Evolutionary conservation across 1,140 invertebrate species (phyloP).

Genomic region (Lepidurus couesii): DNA sequence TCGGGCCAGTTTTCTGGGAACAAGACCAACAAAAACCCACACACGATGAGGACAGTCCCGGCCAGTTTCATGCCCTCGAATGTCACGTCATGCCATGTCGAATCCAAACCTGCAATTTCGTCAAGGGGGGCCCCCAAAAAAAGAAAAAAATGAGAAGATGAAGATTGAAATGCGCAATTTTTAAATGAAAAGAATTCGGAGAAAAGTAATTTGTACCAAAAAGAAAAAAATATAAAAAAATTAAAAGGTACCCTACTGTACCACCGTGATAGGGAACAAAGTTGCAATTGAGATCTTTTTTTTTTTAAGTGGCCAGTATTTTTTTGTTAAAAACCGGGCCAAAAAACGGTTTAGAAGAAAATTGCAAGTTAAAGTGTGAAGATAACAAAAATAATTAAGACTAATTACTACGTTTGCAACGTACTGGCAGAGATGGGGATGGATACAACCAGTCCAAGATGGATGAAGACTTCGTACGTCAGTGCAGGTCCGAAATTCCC

Average conservation of each 20-base stretch:
- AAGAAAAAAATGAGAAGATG: slow-evolving; percentile 37
- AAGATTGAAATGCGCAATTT: slow-evolving; percentile 30
- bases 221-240: background rate
- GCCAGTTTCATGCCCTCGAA: slow-evolving; percentile 92
- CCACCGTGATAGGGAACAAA: no score
- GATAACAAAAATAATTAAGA: background rate
- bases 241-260: no score
- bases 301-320: no score
- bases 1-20: slow-evolving; percentile 94
- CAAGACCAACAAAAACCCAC: slow-evolving; percentile 88
- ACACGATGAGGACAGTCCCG: slow-evolving; percentile 80
- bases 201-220: slow-evolving; percentile 31
- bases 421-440: slow-evolving; percentile 87
- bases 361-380: no score
- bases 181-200: slow-evolving; percentile 27
- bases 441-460: slow-evolving; percentile 80
- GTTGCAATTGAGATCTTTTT: no score
- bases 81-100: slow-evolving; percentile 71
- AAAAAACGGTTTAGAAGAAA: slow-evolving; percentile 23
- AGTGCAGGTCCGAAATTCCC: slow-evolving; percentile 83
- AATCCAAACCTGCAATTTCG: slow-evolving; percentile 69
- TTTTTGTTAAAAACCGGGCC: background rate
- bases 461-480: slow-evolving; percentile 89
- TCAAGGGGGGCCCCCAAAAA: slow-evolving; percentile 32
- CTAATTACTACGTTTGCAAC: slow-evolving; percentile 12